Evolutionary conservation across 2,113 vertebrate genomes (phyloP), one percentile per base, ranked within the genome.

Genomic region (Verasper variegatus): DNA sequence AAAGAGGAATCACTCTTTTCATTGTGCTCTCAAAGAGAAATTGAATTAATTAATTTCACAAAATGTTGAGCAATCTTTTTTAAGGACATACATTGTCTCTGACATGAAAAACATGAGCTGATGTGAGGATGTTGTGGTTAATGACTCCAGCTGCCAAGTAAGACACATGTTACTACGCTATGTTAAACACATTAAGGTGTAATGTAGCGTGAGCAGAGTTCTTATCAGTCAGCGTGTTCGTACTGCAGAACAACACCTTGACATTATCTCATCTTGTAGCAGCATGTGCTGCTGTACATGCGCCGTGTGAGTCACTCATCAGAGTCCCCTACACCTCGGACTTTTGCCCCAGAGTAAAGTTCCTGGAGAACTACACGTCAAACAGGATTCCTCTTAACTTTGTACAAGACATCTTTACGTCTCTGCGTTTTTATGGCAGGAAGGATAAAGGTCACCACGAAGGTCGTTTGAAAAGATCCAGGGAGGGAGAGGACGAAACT

Each of bases 271-370:
- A 11, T 55, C 70, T 21, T 51, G 42, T 49, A 23, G 69, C 56
- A 58, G 23, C 31, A 31, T 63, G 17, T 6, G 73, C 64, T 47
- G 20, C 35, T 71, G 27, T 71, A 78, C 71, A 74, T 75, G 71
- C 60, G 71, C 71, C 40, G 40, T 45, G 64, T 73, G 82, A 78
- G 70, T 89, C 85, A 89, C 85, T 71, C 78, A 71, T 84, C 86
- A 79, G 47, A 24, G 78, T 79, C 80, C 54, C 59, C 85, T 61
- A 75, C 76, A 87, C 78, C 66, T 87, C 81, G 78, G 80, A 91
- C 88, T 89, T 89, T 88, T 79, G 65, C 82, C 89, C 88, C 72
- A 37, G 70, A 71, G 54, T 82, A 74, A 89, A 87, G 84, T 81
- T 78, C 82, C 45, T 52, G 52, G 3, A 75, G 68, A 68, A 24